Conservation (phyloP, 35 echinoderm and acorn worm genomes). For the Ptychodera flava region DNA sequence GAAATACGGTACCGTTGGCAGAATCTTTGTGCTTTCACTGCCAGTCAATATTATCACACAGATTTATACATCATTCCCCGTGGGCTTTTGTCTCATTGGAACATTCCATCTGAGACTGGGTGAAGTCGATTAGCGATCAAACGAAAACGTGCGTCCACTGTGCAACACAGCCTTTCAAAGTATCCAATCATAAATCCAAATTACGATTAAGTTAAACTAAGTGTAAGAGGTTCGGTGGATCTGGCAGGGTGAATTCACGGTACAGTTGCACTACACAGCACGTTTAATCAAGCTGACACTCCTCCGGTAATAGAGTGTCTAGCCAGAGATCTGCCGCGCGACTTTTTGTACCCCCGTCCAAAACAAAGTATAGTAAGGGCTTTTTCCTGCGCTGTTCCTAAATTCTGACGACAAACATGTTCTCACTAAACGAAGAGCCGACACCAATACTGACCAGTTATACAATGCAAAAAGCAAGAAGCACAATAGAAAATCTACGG, state of each 20-base stretch:
- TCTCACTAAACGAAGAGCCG: too few relatives aligned
- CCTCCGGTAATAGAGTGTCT: not conserved
- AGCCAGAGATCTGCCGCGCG: not conserved
- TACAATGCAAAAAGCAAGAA: too few relatives aligned
- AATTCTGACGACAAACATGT: too few relatives aligned
- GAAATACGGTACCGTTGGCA: not conserved
- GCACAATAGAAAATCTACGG: too few relatives aligned
- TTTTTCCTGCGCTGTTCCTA: not conserved
- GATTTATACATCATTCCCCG: not conserved
- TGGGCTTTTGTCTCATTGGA: not conserved
- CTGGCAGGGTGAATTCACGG: not conserved
- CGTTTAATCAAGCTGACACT: not conserved
- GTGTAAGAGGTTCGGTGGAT: not conserved
- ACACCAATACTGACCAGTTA: too few relatives aligned
- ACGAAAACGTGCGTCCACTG: not conserved
- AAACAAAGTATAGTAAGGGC: not conserved
- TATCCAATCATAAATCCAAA: not conserved
- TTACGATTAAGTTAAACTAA: not conserved
- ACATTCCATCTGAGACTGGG: not conserved
- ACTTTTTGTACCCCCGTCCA: not conserved
- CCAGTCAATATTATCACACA: not conserved
- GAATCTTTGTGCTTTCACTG: not conserved
- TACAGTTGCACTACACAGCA: not conserved
- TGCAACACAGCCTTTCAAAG: not conserved
- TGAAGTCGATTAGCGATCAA: not conserved